Evolutionary conservation across 2,888 invertebrate species (phyloP).

Genomic region (Drosophila fungiperda): DNA sequence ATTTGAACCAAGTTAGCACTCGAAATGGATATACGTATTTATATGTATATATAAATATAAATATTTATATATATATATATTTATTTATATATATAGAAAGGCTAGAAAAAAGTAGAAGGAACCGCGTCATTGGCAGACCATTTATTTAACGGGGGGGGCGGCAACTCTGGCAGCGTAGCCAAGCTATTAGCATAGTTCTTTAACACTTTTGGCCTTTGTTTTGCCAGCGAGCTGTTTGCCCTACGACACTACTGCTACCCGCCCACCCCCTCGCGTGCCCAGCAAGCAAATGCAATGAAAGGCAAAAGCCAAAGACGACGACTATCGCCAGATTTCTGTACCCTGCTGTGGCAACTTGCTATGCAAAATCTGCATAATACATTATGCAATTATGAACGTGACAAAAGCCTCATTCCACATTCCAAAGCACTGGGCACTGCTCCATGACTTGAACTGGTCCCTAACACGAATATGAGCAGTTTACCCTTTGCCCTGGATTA

Average conservation of each 20-base stretch:
- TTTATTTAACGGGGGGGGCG: background rate
- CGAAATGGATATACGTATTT: slow-evolving; percentile 31
- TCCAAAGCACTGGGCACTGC: slow-evolving; percentile 9
- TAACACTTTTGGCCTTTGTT: slow-evolving; percentile 66
- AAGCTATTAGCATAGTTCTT: slow-evolving; percentile 75
- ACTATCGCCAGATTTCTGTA: slow-evolving; percentile 52
- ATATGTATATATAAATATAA: background rate
- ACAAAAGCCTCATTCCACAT: slow-evolving; percentile 58
- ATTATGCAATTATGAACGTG: slow-evolving; percentile 79
- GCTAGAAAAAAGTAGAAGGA: slow-evolving; percentile 3
- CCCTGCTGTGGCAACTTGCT: slow-evolving; percentile 66
- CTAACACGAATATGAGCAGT: slow-evolving; percentile 3
- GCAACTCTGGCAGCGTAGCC: slow-evolving; percentile 10
- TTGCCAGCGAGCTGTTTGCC: slow-evolving; percentile 52
- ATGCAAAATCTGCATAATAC: slow-evolving; percentile 79
- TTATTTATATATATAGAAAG: background rate
- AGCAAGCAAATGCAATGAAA: slow-evolving; percentile 29
- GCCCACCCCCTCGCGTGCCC: background rate
- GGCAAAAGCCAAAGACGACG: slow-evolving; percentile 44
- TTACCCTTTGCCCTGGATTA: slow-evolving; percentile 1
- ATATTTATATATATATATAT: background rate
- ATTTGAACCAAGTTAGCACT: slow-evolving; percentile 11
- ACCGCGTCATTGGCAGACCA: background rate
- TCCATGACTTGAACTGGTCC: slow-evolving; percentile 13
- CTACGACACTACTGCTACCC: background rate